Evolutionary conservation across 2,888 invertebrate genomes (phyloP).

Genomic region (Heteropelma amictum): DNA sequence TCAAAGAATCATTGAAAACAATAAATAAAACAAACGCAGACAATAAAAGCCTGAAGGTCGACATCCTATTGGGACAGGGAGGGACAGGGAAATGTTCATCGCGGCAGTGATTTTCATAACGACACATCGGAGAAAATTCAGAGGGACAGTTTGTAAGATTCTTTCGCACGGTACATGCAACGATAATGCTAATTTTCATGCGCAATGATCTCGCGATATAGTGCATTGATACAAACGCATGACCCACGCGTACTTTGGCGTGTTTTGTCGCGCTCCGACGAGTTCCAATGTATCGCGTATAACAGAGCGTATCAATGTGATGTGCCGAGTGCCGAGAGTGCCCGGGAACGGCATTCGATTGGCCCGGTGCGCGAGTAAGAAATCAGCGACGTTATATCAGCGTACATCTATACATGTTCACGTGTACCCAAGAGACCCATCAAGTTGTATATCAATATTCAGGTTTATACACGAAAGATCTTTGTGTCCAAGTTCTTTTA

Average conservation of each 20-base stretch:
- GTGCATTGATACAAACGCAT: no score
- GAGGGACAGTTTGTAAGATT: slow-evolving; percentile 31
- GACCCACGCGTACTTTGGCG: slow-evolving; percentile 5
- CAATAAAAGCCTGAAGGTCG: slow-evolving; percentile 55
- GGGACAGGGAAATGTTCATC: slow-evolving; percentile 4
- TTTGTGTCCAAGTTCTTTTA: neutral
- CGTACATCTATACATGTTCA: slow-evolving; percentile 70
- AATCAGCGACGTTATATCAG: slow-evolving; percentile 65
- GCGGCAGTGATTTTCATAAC: slow-evolving; percentile 1
- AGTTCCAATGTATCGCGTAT: no score
- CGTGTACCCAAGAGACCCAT: slow-evolving; percentile 74
- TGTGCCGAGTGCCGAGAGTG: no score
- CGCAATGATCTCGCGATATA: slow-evolving; percentile 49
- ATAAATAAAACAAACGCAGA: slow-evolving; percentile 49
- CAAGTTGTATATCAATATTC: slow-evolving; percentile 75
- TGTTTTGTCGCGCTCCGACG: neutral
- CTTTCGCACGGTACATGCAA: slow-evolving; percentile 35
- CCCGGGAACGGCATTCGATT: slow-evolving; percentile 21
- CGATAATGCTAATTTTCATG: slow-evolving; percentile 18
- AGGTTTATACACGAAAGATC: slow-evolving; percentile 71
- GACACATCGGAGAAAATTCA: slow-evolving; percentile 4
- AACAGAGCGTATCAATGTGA: no score
- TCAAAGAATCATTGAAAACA: no score
- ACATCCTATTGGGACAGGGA: slow-evolving; percentile 26
- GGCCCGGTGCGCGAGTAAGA: slow-evolving; percentile 27